Base-by-base conservation (phyloP, 2,113 vertebrate species). In the Vidua chalybeata region DNA sequence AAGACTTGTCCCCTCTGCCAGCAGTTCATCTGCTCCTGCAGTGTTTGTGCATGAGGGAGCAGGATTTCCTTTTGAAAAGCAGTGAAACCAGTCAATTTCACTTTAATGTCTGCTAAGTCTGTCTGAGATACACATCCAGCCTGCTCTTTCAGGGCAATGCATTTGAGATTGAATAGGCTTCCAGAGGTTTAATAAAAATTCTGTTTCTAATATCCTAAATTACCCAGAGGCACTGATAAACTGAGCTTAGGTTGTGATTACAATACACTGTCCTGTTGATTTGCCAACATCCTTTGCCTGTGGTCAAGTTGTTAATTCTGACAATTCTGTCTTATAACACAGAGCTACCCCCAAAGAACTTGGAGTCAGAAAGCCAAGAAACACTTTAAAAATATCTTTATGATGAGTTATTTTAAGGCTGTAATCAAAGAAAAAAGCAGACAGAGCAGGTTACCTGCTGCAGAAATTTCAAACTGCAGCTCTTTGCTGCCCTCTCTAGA, bases 401-500 rank as follows among this genome's bases (percentile, higher is more conserved):
- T 46, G 59, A 22, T 48, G 39, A 69, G 21, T 58, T 93, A 81
- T 74, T 88, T 91, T 74, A 69, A 91, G 84, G 33, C 35, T 74
- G 4, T 22, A 45, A 81, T 31, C 27, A 43, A 62, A 49, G 39
- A 15, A 73, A 91, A 92, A 74, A 16, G 35, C 33, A 87, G 58
- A 41, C 26, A 30, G 5, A 51, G 52, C 30, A 75, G 24, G 35
- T 68, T 73, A 82, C 51, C 49, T 35, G 43, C 71, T 55, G 66
- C 58, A 62, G 46, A 69, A 13, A 28, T 67, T 93, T 91, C 68
- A 35, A 93, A 90, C 19, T 22, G 84, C 91, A 98, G 97, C 95
- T 97, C 95, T 97, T 97, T 98, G 97, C 97, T 98, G 98, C 98
- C 97, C 97, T 98, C 98, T 98, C 66, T 90, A 96, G 98, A 67